Evolutionary conservation across 1,140 invertebrate species (phyloP).

Genomic region (Stegodyphus mimosarum): DNA sequence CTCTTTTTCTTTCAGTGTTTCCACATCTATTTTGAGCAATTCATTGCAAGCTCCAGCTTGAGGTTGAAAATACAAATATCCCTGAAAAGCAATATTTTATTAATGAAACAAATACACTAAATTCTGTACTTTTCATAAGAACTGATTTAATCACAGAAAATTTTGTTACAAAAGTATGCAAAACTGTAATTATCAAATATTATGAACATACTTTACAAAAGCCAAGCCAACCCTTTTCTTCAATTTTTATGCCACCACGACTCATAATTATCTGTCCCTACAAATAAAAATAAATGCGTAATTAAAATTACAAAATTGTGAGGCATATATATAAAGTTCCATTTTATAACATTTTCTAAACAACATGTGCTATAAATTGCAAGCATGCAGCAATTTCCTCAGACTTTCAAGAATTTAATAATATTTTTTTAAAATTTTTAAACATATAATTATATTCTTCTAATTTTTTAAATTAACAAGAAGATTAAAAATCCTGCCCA

Average conservation of each 20-base stretch:
- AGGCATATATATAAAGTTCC: neutral
- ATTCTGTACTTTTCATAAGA: neutral
- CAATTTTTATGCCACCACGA: conserved; percentile 64
- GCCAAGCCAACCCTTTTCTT: conserved; percentile 54
- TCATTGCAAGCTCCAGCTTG: conserved; percentile 66
- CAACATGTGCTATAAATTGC: too few species aligned
- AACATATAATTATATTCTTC: too few species aligned
- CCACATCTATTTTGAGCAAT: conserved; percentile 69
- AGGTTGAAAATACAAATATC: conserved; percentile 72
- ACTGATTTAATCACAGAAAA: too few species aligned
- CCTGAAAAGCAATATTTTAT: conserved; percentile 67
- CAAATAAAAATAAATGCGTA: conserved; percentile 2
- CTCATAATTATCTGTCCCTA: conserved; percentile 62
- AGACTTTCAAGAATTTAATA: too few species aligned
- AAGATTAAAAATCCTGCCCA: too few species aligned
- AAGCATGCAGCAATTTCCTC: too few species aligned
- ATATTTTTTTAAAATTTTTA: too few species aligned
- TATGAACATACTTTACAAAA: conserved; percentile 48
- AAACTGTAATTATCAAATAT: neutral
- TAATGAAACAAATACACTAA: neutral
- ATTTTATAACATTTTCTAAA: too few species aligned
- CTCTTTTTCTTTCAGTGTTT: conserved; percentile 68
- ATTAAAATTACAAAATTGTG: neutral
- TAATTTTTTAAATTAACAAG: too few species aligned
- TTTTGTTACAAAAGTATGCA: neutral